Evolutionary conservation across 1,140 invertebrate genomes (phyloP), one percentile per base, ranked within the genome.

Genomic region (Anastatus disparis): DNA sequence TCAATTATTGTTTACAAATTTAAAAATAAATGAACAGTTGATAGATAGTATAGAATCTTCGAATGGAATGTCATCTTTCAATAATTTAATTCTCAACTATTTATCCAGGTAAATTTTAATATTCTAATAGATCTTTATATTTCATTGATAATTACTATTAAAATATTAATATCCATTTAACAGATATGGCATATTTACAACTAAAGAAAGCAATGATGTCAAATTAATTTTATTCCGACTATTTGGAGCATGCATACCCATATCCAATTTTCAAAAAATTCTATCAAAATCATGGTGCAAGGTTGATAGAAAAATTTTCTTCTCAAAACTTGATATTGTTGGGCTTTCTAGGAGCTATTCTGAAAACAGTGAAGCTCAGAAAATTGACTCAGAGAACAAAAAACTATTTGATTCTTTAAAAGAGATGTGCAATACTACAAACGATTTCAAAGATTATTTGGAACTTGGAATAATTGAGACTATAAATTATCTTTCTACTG

Each of bases 11-110:
- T 88, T 91, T 77, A 78, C 82, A 35, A 85, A 85, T 63, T 87
- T 88, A 79, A 73, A 87, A 48, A 89, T 91, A 52, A 87, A 84
- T 7, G 66, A 87, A 29, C 83, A 89, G 59, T 91, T 91, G 89
- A 84, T 91, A 66, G 79, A 86, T 38, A 78, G 56, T 48, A 82
- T 89, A 63, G 79, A 85, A 24, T 80, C 78, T 13, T 86, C 84
- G 48, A 79, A 84, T 72, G 88, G 85, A 72, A 87, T 86, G 77
- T 73, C 75, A 64, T 86, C 87, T 44, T 83, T 86, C 10, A 89
- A 88, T 78, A 79, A 89, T 80, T 84, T 86, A 70, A 80, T 88
- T 68, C 86, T 88, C 15, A 81, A 83, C 76, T 66, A 79, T 70
- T 72, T 84, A 29, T 78, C 74, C 55, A 75, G 76, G 80, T 83